phyloP scores from a whole-genome alignment of 2,888 invertebrate species.

The Petrolisthes cinctipes region DNA sequence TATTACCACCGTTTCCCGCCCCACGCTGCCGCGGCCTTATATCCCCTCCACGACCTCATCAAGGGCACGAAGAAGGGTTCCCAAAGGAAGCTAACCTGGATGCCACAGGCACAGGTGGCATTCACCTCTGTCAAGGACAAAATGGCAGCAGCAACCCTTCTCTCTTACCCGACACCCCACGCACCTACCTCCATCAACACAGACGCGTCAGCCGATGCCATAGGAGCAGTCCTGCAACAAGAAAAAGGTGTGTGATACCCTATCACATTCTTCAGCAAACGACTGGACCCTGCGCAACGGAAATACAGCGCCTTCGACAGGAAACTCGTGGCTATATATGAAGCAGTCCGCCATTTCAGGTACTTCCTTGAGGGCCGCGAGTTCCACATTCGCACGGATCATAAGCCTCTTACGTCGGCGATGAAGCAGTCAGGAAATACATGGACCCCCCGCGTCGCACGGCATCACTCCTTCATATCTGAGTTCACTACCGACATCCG shows the following conservation, averaged over 20 bases:
- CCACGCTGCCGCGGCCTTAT: conserved; percentile 1
- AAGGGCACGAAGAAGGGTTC: too few relatives aligned
- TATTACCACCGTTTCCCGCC: conserved; percentile 22
- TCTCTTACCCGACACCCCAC: not conserved
- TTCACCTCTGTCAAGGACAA: too few relatives aligned
- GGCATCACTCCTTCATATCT: conserved; percentile 67
- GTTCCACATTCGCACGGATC: conserved; percentile 67
- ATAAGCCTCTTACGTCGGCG: conserved; percentile 67
- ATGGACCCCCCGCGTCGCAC: conserved; percentile 68
- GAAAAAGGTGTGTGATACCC: conserved; percentile 64
- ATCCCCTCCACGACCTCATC: not conserved
- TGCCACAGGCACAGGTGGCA: too few relatives aligned
- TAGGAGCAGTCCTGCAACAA: conserved; percentile 67
- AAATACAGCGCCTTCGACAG: conserved; percentile 67
- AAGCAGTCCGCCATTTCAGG: conserved; percentile 54
- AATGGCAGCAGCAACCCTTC: not conserved
- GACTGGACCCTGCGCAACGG: conserved; percentile 64
- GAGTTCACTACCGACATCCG: conserved; percentile 69
- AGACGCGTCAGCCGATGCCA: conserved; percentile 65
- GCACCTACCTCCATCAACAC: not conserved
- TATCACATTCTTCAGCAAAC: conserved; percentile 66
- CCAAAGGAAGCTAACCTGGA: too few relatives aligned
- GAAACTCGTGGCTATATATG: too few relatives aligned
- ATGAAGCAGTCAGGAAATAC: conserved; percentile 67
- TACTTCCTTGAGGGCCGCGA: conserved; percentile 68